Evolutionary conservation across 2,888 invertebrate species (phyloP).

Genomic region (Phaonia tiefii): DNA sequence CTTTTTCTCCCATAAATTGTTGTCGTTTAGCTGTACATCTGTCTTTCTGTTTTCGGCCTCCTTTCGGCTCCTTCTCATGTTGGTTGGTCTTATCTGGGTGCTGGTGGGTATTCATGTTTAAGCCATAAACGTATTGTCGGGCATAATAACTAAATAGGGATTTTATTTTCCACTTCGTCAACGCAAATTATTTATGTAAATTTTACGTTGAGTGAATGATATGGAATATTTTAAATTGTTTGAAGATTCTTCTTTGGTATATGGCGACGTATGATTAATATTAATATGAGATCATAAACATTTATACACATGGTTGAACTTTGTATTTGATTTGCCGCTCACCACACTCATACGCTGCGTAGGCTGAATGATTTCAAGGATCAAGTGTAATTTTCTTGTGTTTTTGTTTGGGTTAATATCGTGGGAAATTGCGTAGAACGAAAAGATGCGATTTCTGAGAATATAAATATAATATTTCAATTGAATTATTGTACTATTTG

Average conservation of each 20-base stretch:
- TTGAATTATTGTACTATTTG: too few species aligned
- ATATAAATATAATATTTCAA: too few species aligned
- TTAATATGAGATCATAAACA: not conserved
- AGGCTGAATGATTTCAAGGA: too few species aligned
- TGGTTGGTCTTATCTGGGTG: not conserved
- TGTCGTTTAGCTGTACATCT: not conserved
- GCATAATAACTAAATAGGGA: constrained; percentile 51
- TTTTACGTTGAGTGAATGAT: constrained; percentile 8
- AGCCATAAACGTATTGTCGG: constrained; percentile 47
- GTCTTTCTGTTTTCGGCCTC: not conserved
- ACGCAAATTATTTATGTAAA: constrained; percentile 23
- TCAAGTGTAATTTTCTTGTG: too few species aligned
- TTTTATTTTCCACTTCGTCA: constrained; percentile 14
- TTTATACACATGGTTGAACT: too few species aligned
- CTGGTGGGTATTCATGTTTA: constrained; percentile 13
- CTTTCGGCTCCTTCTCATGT: not conserved
- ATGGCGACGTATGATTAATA: constrained; percentile 32
- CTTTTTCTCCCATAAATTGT: constrained; percentile 18
- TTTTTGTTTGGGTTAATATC: too few species aligned
- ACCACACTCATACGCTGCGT: too few species aligned
- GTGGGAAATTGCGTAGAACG: too few species aligned
- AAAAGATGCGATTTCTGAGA: too few species aligned
- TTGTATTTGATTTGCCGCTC: too few species aligned
- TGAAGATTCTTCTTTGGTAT: constrained; percentile 9
- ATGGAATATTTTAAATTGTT: constrained; percentile 17